Percentiles rank a stretch among this genome's conserved stretches.
Conservation (phyloP, 2,113 vertebrate species). For the Corydoras maculifer region DNA sequence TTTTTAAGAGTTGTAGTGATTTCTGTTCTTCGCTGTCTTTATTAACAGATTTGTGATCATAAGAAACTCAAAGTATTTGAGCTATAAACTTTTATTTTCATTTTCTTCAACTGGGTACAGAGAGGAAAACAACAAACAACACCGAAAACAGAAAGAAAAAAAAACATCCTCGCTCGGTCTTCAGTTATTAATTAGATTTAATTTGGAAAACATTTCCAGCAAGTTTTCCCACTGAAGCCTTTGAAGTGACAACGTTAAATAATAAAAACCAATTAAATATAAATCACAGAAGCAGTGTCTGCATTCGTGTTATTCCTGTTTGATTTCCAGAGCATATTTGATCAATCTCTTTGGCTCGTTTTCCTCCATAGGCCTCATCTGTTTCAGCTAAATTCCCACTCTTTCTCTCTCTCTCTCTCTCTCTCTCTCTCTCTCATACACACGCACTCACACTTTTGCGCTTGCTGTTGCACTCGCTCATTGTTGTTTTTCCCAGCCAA, state of each 20-base stretch:
- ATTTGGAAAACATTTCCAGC: slow-evolving; percentile 67
- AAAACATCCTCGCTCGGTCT: slow-evolving; percentile 49
- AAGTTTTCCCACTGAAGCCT: slow-evolving; percentile 63
- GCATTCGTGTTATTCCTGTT: slow-evolving; percentile 62
- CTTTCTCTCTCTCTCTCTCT: slow-evolving; percentile 45
- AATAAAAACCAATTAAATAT: slow-evolving; percentile 76
- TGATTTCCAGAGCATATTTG: slow-evolving; percentile 68
- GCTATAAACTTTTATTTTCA: slow-evolving; percentile 10
- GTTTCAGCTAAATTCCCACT: slow-evolving; percentile 58
- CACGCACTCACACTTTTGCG: slow-evolving; percentile 20
- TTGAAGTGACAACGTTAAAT: slow-evolving; percentile 77
- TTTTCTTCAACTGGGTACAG: slow-evolving; percentile 8
- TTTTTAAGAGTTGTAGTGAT: not conserved
- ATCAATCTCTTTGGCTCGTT: slow-evolving; percentile 61
- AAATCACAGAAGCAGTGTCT: slow-evolving; percentile 69
- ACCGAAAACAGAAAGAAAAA: slow-evolving; percentile 21
- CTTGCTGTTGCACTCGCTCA: slow-evolving; percentile 17
- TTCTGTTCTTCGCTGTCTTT: not conserved
- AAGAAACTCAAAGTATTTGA: slow-evolving; percentile 8
- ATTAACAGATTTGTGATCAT: slow-evolving; percentile 1
- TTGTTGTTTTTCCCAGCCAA: slow-evolving; percentile 65
- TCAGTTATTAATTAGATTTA: slow-evolving; percentile 65
- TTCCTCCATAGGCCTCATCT: slow-evolving; percentile 57
- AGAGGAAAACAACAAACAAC: not conserved
- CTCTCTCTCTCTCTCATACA: slow-evolving; percentile 14